A percentile compares a stretch with the other conserved stretches of the same genome.
These are phyloP conservation scores for Eidolon helvum DNA, from an alignment of 2,113 vertebrate genomes.

Conservation along the genomic window DNA sequence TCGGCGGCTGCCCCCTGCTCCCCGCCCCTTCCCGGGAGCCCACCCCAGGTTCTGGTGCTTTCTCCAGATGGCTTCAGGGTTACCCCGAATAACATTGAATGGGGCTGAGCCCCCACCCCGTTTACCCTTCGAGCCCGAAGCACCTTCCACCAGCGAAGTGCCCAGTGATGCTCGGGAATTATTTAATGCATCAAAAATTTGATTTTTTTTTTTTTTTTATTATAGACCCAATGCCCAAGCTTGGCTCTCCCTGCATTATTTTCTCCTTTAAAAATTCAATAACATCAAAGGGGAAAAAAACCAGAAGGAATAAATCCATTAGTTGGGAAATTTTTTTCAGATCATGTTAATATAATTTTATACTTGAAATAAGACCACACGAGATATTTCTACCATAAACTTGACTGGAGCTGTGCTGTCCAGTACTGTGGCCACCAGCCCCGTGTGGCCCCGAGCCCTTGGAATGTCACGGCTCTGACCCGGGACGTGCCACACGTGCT, in stretches of 20 bases:
- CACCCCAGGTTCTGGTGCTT: background rate
- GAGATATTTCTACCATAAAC: background rate
- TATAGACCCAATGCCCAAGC: background rate
- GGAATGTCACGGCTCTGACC: accelerated
- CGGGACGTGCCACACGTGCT: accelerated
- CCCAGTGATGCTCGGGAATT: no score
- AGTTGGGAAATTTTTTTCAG: background rate
- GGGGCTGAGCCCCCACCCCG: accelerated
- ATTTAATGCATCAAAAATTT: no score
- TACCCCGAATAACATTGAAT: background rate
- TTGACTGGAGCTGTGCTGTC: no score
- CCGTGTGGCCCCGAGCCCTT: accelerated
- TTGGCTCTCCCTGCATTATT: background rate
- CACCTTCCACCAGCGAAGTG: background rate
- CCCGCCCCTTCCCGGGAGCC: no score
- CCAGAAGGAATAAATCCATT: background rate
- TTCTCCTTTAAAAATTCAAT: background rate
- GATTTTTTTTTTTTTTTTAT: background rate
- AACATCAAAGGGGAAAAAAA: background rate
- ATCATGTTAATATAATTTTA: background rate
- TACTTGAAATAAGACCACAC: background rate
- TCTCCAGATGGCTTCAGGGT: accelerated
- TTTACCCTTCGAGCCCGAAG: background rate
- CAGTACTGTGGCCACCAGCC: accelerated
- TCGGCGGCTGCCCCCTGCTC: no score